Evolutionary conservation across 2,888 invertebrate genomes (phyloP).

Genomic region (Rhyacophila evoluta): DNA sequence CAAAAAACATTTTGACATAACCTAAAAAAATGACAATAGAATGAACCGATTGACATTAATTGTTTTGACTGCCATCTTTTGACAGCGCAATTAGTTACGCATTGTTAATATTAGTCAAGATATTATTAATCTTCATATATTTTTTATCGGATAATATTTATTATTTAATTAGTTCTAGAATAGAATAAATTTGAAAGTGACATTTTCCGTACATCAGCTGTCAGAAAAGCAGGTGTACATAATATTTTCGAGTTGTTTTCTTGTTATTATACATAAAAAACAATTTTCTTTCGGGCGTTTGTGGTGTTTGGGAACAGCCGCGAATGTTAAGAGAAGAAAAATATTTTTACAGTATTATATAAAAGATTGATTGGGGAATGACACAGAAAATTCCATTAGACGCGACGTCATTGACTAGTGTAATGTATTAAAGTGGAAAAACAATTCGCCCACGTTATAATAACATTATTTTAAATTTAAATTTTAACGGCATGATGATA

Average conservation of each 20-base stretch:
- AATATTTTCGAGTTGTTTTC: neutral
- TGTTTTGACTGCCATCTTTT: neutral
- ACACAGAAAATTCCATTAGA: neutral
- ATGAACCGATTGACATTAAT: neutral
- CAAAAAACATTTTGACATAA: too few species aligned
- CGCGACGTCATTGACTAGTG: neutral
- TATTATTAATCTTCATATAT: neutral
- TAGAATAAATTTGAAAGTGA: neutral
- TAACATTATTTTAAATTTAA: slow-evolving; percentile 4
- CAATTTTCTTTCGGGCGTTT: neutral
- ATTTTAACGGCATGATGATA: neutral
- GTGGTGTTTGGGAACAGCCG: neutral
- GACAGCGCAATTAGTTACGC: neutral
- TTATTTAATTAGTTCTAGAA: neutral
- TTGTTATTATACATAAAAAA: neutral
- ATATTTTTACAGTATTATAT: neutral
- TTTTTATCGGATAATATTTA: too few species aligned
- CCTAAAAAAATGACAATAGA: too few species aligned
- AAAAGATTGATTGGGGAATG: neutral
- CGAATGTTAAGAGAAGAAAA: neutral
- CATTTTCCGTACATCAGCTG: neutral
- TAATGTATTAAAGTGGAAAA: neutral
- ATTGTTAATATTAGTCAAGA: neutral
- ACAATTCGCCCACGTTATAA: slow-evolving; percentile 8
- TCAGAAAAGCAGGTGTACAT: neutral